A percentile compares a stretch with the other conserved stretches of the same genome.
These are phyloP conservation scores for Nemotelus nigrinus DNA, from an alignment of 2,888 invertebrate genomes.

Conservation along the genomic window DNA sequence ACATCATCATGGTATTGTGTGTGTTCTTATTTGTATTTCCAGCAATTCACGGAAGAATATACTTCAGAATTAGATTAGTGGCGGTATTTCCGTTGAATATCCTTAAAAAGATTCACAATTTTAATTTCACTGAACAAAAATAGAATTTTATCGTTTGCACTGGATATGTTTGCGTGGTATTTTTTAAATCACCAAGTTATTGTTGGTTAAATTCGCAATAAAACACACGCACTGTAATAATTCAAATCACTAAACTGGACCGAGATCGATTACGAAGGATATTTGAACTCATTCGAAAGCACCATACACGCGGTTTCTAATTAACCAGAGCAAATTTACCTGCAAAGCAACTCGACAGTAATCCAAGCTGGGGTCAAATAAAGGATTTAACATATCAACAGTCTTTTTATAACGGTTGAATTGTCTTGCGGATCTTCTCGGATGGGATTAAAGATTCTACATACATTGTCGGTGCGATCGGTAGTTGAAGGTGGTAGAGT, in stretches of 20 bases:
- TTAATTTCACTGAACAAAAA: conserved; percentile 45
- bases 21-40: no score
- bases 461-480: conserved; percentile 16
- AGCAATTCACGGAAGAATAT: no score
- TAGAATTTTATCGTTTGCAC: conserved; percentile 28
- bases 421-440: conserved; percentile 29
- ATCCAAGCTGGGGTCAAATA: conserved; percentile 46
- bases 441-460: conserved; percentile 43
- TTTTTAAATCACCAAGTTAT: not conserved
- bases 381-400: conserved; percentile 45
- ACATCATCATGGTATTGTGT: conserved; percentile 51
- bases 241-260: no score
- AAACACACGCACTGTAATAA: not conserved
- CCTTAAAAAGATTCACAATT: conserved; percentile 34
- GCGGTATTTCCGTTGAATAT: conserved; percentile 45
- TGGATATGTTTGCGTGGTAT: not conserved
- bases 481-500: conserved; percentile 20
- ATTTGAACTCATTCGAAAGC: not conserved
- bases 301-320: conserved; percentile 23
- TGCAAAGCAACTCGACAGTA: conserved; percentile 36
- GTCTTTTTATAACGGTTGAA: conserved; percentile 47
- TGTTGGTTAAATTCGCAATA: not conserved
- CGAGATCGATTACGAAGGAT: no score
- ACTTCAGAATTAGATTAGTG: conserved; percentile 1
- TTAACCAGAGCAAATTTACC: conserved; percentile 18